phyloP scores from a whole-genome alignment of 2,113 vertebrate genomes.

The Myotis davidii region DNA sequence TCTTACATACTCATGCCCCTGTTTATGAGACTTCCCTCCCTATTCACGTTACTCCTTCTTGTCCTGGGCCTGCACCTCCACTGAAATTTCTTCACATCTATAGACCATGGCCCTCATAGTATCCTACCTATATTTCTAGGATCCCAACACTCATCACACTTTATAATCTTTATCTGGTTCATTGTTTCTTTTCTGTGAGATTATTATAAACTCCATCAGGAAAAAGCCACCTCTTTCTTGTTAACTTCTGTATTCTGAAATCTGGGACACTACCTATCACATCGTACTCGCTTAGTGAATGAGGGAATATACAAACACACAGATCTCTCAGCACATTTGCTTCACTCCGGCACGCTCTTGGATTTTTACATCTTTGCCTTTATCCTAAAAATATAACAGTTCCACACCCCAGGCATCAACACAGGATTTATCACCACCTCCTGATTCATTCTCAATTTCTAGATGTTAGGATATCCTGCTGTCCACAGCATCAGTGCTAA shows the following conservation, averaged over 20 bases:
- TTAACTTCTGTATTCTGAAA: neutral
- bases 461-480: slow-evolving; percentile 71
- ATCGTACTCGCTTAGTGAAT: neutral
- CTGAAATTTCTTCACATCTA: neutral
- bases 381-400: slow-evolving; percentile 73
- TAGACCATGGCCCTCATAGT: neutral
- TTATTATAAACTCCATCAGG: neutral
- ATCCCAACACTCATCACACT: neutral
- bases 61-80: neutral
- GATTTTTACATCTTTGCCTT: slow-evolving; percentile 65
- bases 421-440: slow-evolving; percentile 70
- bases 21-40: neutral
- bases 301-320: neutral
- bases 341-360: neutral
- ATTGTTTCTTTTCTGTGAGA: neutral
- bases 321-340: neutral
- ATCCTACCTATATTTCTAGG: neutral
- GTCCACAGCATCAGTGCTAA: slow-evolving; percentile 69
- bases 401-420: slow-evolving; percentile 61
- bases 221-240: neutral
- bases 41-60: neutral
- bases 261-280: neutral
- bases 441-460: slow-evolving; percentile 75
- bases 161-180: neutral
- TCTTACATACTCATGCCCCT: neutral